These are phyloP conservation scores for Hippopotamus amphibius DNA, from an alignment of 2,113 vertebrate genomes.

Conservation along the genomic window DNA sequence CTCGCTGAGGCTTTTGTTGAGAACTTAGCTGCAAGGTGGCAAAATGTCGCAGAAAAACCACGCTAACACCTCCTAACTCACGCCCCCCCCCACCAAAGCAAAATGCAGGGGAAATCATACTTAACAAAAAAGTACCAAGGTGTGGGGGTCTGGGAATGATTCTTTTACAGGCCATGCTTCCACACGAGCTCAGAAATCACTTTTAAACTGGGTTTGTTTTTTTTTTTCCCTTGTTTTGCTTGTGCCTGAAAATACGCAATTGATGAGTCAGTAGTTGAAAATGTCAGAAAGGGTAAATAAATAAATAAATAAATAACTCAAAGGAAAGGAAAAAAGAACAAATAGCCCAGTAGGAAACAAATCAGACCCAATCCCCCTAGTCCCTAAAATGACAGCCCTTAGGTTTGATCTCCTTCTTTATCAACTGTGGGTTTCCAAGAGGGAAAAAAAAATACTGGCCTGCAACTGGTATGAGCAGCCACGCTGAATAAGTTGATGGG, in stretches of 20 bases:
- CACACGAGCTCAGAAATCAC: not conserved
- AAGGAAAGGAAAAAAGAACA: not conserved
- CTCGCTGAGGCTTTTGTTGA: not conserved
- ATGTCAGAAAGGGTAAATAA: not conserved
- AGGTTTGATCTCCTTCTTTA: fast-evolving
- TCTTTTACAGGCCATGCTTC: not conserved
- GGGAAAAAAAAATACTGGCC: not conserved
- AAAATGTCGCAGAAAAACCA: not conserved
- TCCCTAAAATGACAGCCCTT: not conserved
- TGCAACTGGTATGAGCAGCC: not conserved
- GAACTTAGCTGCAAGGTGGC: not conserved
- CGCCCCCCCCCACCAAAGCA: not conserved
- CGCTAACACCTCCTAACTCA: fast-evolving
- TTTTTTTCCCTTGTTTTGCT: not conserved
- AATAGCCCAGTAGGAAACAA: not conserved
- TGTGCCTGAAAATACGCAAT: not conserved
- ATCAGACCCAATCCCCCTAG: not conserved
- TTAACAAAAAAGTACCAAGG: not conserved
- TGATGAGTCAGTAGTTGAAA: not conserved
- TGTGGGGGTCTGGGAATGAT: fast-evolving
- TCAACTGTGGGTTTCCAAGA: not conserved
- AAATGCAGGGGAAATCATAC: not conserved
- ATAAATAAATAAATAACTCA: not conserved
- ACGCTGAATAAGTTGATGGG: not conserved
- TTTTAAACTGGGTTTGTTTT: not conserved